A percentile compares a stretch with the other conserved stretches of the same genome.
These are phyloP conservation scores for Brachionus koreanus DNA, from an alignment of 1,140 invertebrate genomes.

Conservation along the genomic window DNA sequence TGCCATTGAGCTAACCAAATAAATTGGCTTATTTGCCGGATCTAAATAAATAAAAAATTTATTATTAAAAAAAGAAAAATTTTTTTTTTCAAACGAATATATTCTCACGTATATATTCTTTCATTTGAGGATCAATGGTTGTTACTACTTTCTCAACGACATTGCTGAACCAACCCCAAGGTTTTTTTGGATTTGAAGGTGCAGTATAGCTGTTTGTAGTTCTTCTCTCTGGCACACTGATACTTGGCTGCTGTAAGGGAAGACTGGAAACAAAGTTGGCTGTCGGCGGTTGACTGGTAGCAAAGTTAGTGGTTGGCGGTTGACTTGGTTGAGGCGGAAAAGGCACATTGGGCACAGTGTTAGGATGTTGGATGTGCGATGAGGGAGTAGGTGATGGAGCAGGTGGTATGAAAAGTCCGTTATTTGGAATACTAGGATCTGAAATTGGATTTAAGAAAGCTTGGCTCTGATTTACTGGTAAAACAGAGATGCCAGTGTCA, in stretches of 20 bases:
- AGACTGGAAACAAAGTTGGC: background rate
- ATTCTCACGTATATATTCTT: conserved; percentile 73
- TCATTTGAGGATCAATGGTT: conserved; percentile 83
- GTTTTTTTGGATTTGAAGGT: background rate
- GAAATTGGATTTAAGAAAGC: background rate
- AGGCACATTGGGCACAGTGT: background rate
- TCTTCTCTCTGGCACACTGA: background rate
- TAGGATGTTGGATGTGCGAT: background rate
- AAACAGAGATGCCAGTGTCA: background rate
- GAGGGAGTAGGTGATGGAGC: background rate
- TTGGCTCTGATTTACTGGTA: background rate
- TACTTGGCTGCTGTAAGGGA: background rate
- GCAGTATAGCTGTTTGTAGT: background rate
- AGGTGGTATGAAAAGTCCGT: background rate
- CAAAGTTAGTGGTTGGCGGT: background rate
- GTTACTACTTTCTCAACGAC: conserved; percentile 80
- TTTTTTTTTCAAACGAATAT: background rate
- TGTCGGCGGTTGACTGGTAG: background rate
- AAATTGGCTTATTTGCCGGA: background rate
- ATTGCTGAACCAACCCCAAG: conserved; percentile 47
- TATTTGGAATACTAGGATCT: background rate
- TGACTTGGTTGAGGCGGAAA: background rate
- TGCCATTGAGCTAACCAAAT: conserved; percentile 12
- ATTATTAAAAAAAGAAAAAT: background rate
- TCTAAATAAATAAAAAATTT: background rate